A percentile compares a stretch with the other conserved stretches of the same genome.
These are phyloP conservation scores for Drosophila simulans DNA, from an alignment of 1,140 invertebrate genomes.

Conservation along the genomic window DNA sequence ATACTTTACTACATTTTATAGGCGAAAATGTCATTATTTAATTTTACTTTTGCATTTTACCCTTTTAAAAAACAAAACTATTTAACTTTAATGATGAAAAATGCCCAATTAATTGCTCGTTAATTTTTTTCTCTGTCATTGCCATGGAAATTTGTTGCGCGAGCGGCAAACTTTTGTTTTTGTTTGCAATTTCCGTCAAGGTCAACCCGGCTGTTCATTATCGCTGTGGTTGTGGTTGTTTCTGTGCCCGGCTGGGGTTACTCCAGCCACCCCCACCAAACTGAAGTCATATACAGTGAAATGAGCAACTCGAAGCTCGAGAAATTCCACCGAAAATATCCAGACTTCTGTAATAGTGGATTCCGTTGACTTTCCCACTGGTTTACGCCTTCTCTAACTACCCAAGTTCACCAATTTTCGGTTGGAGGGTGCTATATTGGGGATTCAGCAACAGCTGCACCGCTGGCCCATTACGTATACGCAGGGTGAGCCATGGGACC, in stretches of 20 bases:
- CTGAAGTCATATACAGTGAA: conserved; percentile 18
- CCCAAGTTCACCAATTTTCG: not conserved
- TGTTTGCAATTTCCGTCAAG: conserved; percentile 56
- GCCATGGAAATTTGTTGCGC: conserved; percentile 55
- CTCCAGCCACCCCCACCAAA: conserved; percentile 14
- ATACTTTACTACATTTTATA: not conserved
- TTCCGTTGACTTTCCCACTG: not conserved
- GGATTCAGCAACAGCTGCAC: conserved; percentile 32
- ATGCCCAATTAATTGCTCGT: not conserved
- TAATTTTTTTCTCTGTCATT: conserved; percentile 16
- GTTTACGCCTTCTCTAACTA: not conserved
- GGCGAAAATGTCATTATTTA: not conserved
- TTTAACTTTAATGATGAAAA: not conserved
- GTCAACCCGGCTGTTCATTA: conserved; percentile 69
- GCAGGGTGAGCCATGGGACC: conserved; percentile 38
- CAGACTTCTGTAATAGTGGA: not conserved
- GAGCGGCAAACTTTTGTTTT: conserved; percentile 38
- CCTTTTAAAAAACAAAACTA: too few species aligned
- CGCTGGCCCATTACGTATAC: conserved; percentile 63
- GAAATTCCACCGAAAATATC: conserved; percentile 4
- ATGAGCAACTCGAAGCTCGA: conserved; percentile 8
- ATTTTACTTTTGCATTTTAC: not conserved
- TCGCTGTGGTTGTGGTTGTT: conserved; percentile 40
- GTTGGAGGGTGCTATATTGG: not conserved
- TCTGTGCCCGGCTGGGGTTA: not conserved